Evolutionary conservation across 2,113 vertebrate genomes (phyloP).

Genomic region (Otocyon megalotis): DNA sequence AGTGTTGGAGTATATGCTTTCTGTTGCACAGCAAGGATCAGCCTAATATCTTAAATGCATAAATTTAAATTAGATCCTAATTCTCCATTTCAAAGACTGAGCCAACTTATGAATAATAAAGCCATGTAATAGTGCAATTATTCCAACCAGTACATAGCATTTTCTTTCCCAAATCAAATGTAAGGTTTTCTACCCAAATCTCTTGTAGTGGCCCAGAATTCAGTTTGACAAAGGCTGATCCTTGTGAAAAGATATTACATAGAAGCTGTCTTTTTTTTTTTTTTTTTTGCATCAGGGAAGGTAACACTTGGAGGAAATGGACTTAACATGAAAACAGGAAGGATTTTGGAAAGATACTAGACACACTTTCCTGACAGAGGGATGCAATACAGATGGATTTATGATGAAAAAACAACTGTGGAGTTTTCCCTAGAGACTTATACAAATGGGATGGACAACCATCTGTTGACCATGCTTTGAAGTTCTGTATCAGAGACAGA

Average conservation of each 20-base stretch:
- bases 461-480: not conserved
- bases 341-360: not conserved
- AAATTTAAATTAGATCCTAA: not conserved
- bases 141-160: not conserved
- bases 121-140: rapidly evolving
- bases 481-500: not conserved
- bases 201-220: not conserved
- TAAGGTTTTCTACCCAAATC: not conserved
- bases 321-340: not conserved
- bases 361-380: not conserved
- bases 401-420: not conserved
- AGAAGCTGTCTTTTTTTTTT: not conserved
- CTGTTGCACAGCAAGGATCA: not conserved
- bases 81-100: not conserved
- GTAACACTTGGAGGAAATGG: conserved; percentile 14
- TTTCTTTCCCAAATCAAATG: not conserved
- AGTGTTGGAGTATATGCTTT: not conserved
- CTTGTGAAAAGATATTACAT: not conserved
- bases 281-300: not conserved
- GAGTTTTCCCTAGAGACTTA: not conserved
- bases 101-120: not conserved
- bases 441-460: not conserved
- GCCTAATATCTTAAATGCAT: not conserved
- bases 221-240: not conserved
- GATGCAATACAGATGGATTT: conserved; percentile 16